Evolutionary conservation across 2,113 vertebrate species (phyloP).

Genomic region (Cairina moschata): DNA sequence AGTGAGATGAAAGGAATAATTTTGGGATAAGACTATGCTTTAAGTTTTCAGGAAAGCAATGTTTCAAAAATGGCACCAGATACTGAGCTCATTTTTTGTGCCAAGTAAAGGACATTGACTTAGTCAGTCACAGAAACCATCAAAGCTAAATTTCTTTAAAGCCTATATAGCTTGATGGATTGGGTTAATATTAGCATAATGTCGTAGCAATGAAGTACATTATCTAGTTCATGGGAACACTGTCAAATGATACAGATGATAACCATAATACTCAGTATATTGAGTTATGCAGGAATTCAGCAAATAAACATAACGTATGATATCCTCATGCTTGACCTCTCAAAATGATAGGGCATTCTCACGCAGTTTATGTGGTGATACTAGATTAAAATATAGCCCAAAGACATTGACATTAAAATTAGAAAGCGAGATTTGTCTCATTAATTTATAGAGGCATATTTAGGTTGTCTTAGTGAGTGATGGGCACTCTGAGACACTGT

Average conservation of each 20-base stretch:
- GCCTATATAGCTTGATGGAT: constrained; percentile 11
- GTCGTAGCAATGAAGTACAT: background rate
- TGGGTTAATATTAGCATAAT: constrained; percentile 47
- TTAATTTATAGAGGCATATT: constrained; percentile 25
- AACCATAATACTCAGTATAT: background rate
- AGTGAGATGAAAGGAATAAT: background rate
- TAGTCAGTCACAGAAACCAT: background rate
- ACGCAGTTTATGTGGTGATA: background rate
- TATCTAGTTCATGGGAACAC: background rate
- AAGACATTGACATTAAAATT: background rate
- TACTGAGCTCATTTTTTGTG: background rate
- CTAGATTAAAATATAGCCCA: background rate
- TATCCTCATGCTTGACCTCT: background rate
- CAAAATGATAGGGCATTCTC: background rate
- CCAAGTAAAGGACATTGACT: background rate
- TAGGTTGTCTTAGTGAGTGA: background rate
- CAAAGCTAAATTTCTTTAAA: background rate
- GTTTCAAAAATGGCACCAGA: background rate
- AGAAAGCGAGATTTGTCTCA: constrained; percentile 15
- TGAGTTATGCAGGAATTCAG: background rate
- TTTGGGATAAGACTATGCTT: background rate
- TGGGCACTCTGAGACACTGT: background rate
- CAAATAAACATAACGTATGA: constrained; percentile 18
- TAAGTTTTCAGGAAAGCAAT: background rate
- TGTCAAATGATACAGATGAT: constrained; percentile 28